These are phyloP conservation scores for Scolanthus callimorphus DNA, from an alignment of 92 coral and sea anemone genomes.

Conservation along the genomic window DNA sequence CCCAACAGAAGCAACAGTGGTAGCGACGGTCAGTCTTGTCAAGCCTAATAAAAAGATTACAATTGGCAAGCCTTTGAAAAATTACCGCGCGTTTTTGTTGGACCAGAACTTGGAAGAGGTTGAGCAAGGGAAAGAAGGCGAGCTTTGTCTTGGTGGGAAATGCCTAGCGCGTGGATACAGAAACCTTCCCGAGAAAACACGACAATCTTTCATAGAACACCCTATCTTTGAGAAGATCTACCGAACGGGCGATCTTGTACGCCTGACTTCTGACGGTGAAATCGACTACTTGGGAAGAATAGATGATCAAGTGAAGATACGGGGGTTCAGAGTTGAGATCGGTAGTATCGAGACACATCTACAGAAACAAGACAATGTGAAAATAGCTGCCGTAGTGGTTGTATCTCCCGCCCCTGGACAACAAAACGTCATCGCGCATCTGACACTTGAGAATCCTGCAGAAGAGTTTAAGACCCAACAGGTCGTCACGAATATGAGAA, in stretches of 20 bases:
- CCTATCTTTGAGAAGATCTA: slow-evolving; percentile 4
- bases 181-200: slow-evolving; percentile 11
- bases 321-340: slow-evolving; percentile 19
- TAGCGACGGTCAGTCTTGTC: slow-evolving; percentile 5
- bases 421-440: slow-evolving; percentile 3
- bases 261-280: slow-evolving; percentile 6
- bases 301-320: slow-evolving; percentile 21
- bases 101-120: slow-evolving; percentile 4
- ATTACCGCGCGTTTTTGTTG: background rate
- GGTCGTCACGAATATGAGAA: slow-evolving; percentile 1
- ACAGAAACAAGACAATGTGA: slow-evolving; percentile 11
- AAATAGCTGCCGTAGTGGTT: slow-evolving; percentile 10
- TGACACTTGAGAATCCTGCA: slow-evolving; percentile 5
- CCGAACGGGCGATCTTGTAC: slow-evolving; percentile 15
- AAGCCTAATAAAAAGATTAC: slow-evolving; percentile 1
- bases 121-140: slow-evolving; percentile 2
- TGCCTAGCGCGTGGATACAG: slow-evolving; percentile 14
- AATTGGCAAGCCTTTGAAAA: slow-evolving; percentile 11
- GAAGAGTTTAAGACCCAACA: background rate
- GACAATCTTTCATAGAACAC: slow-evolving; percentile 5
- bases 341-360: slow-evolving; percentile 13
- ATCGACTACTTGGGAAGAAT: slow-evolving; percentile 20
- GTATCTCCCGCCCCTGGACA: slow-evolving; percentile 15
- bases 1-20: slow-evolving; percentile 16
- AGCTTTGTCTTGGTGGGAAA: slow-evolving; percentile 13